phyloP scores from a whole-genome alignment of 2,888 invertebrate species.

The Thecocarcelia acutangulata region DNA sequence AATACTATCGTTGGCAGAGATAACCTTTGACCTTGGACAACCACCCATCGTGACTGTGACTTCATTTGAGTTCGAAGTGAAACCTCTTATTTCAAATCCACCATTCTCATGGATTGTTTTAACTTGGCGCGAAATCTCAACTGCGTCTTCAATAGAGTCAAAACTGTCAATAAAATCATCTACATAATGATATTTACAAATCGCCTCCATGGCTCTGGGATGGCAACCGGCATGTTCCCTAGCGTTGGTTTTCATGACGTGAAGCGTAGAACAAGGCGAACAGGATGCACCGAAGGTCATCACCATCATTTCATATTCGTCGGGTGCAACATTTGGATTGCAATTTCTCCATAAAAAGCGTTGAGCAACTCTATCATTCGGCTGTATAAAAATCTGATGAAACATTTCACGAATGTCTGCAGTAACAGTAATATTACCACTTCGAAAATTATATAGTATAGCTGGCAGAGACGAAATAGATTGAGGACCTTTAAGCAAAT shows the following conservation, averaged over 20 bases:
- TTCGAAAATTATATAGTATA: slow-evolving; percentile 17
- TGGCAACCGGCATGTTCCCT: slow-evolving; percentile 17
- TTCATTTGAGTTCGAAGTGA: no score
- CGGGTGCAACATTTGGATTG: neutral
- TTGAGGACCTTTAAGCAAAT: slow-evolving; percentile 74
- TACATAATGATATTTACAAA: slow-evolving; percentile 44
- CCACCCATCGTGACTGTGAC: no score
- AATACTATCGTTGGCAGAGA: no score
- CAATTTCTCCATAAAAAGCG: slow-evolving; percentile 56
- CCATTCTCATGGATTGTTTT: no score
- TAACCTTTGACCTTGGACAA: no score
- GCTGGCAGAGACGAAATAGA: slow-evolving; percentile 67
- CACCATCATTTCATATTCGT: slow-evolving; percentile 53
- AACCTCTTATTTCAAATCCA: no score
- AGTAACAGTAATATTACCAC: neutral
- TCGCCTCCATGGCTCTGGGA: slow-evolving; percentile 45
- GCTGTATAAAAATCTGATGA: slow-evolving; percentile 71
- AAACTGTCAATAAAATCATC: no score
- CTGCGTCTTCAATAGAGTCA: no score
- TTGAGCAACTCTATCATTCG: slow-evolving; percentile 53
- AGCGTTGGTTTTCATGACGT: slow-evolving; percentile 30
- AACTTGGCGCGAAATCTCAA: no score
- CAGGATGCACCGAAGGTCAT: slow-evolving; percentile 63
- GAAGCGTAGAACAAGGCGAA: slow-evolving; percentile 54
- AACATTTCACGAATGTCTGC: slow-evolving; percentile 39